Evolutionary conservation across 37 sponge, comb jelly and placozoan genomes (phyloP), one percentile per base, ranked within the genome.

Genomic region (Ephydatia muelleri): DNA sequence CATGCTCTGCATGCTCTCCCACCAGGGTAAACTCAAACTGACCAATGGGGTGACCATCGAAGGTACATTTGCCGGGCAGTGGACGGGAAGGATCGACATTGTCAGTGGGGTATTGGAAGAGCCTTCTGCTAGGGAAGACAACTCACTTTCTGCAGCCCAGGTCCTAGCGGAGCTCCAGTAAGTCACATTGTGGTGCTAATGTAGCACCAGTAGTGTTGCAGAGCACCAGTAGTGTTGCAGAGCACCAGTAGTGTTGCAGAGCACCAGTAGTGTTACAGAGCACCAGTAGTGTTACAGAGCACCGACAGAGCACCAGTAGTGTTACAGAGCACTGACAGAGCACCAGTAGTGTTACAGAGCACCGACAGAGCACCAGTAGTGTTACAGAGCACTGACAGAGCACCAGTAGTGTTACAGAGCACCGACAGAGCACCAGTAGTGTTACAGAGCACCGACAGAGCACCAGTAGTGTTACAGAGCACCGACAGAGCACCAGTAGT

Each of bases 41-140:
- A 82, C 67, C 33, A 85, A 93, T 82, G 87, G 91, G 8, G 68
- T 82, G 38, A 84, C 38, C 33, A 83, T 93, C 6, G 87, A 82
- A 19, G 93, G 93, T 19, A 66, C 70, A 0, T 93, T 93, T 38
- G 38, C 72, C 31, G 93, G 93, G 19, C 69, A 81, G 49, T 93
- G 93, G 93, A 39, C 38, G 28, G 75, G 67, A 68, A 91, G 48
- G 67, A 87, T 91, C 6, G 88, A 91, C 70, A 87, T 91, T 23
- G 36, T 22, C 21, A 79, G 81, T 26, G 90, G 71, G 25, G 47
- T 66, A 0, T 70, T 87, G 28, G 82, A 75, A 32, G 88, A 29
- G 5, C 68, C 29, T 33, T n/a, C 16, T 57, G 57, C 57, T 21
- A 57, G 19, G 57, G 57, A 57, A 5, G 57, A 57, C 14, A 14